Conservation (phyloP, 2,797 vertebrate genomes). For the Microctenopoma stevenorrisi region DNA sequence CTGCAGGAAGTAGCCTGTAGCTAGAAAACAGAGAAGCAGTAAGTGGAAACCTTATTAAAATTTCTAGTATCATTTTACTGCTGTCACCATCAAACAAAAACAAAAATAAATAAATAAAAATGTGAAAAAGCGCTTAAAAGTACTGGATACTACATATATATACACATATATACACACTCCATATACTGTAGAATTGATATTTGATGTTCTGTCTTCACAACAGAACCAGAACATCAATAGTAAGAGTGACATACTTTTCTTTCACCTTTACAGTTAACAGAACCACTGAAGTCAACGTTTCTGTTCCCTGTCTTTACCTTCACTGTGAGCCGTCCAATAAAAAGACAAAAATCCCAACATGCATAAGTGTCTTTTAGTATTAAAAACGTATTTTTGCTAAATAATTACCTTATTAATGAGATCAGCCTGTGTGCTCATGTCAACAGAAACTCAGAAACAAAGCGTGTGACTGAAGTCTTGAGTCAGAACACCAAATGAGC, state of each 20-base stretch:
- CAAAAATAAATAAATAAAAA: no score
- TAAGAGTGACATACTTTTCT: no score
- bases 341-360: neutral
- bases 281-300: no score
- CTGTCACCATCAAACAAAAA: no score
- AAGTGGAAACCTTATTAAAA: neutral
- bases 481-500: conserved; percentile 23
- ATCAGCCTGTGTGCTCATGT: neutral
- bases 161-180: no score
- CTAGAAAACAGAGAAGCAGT: neutral
- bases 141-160: no score
- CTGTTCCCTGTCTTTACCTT: neutral
- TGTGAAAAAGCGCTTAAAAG: no score
- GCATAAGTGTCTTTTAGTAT: neutral
- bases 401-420: neutral
- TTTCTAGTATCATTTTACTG: no score
- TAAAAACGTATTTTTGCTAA: neutral
- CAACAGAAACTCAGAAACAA: neutral
- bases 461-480: neutral
- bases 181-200: no score
- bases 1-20: conserved; percentile 9
- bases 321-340: conserved; percentile 1
- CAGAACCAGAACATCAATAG: no score
- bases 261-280: no score
- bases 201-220: no score